Percentiles rank a stretch among this genome's conserved stretches.
Conservation (phyloP, 2,888 invertebrate species). For the Euclidia mi region DNA sequence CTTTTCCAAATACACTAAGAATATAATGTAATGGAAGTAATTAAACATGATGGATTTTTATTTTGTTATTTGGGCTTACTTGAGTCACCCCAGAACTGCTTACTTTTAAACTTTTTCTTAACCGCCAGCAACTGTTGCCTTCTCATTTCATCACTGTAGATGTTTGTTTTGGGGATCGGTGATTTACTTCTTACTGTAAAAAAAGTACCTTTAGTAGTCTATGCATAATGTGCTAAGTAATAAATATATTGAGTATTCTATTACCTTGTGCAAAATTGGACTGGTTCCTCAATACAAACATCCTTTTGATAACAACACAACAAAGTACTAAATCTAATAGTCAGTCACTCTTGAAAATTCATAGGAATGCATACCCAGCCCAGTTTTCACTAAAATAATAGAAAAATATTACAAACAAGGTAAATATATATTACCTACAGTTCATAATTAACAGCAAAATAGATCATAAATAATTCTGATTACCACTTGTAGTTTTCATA, state of each 20-base stretch:
- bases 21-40: slow-evolving; percentile 10
- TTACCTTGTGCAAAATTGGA: slow-evolving; percentile 69
- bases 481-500: slow-evolving; percentile 31
- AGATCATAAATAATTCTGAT: neutral
- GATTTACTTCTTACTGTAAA: slow-evolving; percentile 31
- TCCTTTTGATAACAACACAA: slow-evolving; percentile 20
- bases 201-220: neutral
- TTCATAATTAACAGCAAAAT: neutral
- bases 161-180: slow-evolving; percentile 28
- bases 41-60: slow-evolving; percentile 12
- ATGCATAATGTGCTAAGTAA: neutral
- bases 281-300: slow-evolving; percentile 43
- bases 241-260: slow-evolving; percentile 31
- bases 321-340: slow-evolving; percentile 39
- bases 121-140: slow-evolving; percentile 60
- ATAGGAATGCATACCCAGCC: slow-evolving; percentile 61
- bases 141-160: slow-evolving; percentile 67
- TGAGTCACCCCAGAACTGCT: slow-evolving; percentile 69
- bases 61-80: slow-evolving; percentile 63
- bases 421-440: neutral
- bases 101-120: slow-evolving; percentile 74
- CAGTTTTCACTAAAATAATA: slow-evolving; percentile 70
- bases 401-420: slow-evolving; percentile 17
- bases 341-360: slow-evolving; percentile 63
- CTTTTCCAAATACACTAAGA: slow-evolving; percentile 5